Conservation (phyloP, 2,113 vertebrate species). For the Lonchura striata region DNA sequence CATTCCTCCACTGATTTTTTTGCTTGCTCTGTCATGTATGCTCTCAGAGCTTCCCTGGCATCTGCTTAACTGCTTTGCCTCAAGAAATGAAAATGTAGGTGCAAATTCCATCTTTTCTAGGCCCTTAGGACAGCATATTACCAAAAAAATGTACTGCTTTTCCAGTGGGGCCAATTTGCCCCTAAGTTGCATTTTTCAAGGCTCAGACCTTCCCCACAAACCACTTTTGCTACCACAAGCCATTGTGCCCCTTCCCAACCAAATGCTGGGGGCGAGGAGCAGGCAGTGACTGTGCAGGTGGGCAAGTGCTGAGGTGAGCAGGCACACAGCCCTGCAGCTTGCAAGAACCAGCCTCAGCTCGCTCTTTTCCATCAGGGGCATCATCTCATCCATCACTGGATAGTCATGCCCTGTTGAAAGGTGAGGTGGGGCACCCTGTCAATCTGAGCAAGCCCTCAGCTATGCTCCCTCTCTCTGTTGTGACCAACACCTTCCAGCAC, state of each 20-base stretch:
- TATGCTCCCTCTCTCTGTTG: not conserved
- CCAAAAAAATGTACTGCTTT: not conserved
- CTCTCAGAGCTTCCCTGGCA: not conserved
- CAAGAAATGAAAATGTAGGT: not conserved
- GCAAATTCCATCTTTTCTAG: not conserved
- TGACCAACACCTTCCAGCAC: not conserved
- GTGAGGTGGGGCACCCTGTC: constrained; percentile 12
- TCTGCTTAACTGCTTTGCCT: not conserved
- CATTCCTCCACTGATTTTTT: not conserved
- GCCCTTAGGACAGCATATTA: not conserved
- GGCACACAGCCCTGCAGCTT: not conserved
- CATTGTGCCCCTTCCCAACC: not conserved
- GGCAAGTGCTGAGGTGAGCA: not conserved
- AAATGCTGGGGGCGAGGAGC: not conserved
- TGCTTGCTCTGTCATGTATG: not conserved
- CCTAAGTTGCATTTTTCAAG: not conserved
- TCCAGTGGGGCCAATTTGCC: not conserved
- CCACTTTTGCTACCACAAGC: not conserved
- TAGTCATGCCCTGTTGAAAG: constrained; percentile 9
- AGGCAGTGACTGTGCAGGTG: not conserved
- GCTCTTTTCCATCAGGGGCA: not conserved
- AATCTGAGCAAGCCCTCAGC: not conserved
- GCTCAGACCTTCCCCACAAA: not conserved
- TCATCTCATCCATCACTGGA: not conserved
- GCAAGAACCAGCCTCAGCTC: not conserved